Conservation (phyloP, 2,888 invertebrate species). For the Digitonthophagus gazella region DNA sequence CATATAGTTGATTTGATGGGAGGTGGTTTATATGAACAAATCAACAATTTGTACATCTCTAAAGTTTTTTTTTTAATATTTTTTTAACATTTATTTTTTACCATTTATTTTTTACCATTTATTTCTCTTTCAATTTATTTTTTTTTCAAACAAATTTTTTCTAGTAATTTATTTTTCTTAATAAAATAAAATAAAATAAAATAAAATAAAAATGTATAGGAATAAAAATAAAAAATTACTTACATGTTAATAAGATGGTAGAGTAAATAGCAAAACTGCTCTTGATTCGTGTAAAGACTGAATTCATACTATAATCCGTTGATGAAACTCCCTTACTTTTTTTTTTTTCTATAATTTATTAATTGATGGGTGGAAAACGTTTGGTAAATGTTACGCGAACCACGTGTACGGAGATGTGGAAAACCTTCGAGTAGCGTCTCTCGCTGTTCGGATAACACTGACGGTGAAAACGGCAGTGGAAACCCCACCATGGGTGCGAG, state of each 20-base stretch:
- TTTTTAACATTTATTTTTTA: too few species aligned
- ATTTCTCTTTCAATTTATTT: too few species aligned
- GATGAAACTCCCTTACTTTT: too few species aligned
- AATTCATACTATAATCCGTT: conserved; percentile 14
- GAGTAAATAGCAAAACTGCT: conserved; percentile 16
- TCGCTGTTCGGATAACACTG: not conserved
- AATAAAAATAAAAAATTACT: not conserved
- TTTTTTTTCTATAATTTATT: not conserved
- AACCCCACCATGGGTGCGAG: not conserved
- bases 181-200: not conserved
- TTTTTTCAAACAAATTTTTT: too few species aligned
- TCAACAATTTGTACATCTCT: too few species aligned
- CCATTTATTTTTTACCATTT: too few species aligned
- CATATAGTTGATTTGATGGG: too few species aligned
- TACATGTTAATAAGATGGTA: conserved; percentile 4
- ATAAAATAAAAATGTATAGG: not conserved
- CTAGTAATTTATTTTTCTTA: not conserved
- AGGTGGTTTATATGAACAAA: too few species aligned
- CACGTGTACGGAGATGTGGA: not conserved
- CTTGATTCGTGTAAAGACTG: not conserved
- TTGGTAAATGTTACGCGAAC: conserved; percentile 1
- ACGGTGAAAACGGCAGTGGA: too few species aligned
- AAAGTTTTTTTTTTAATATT: too few species aligned
- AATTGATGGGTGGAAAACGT: not conserved
- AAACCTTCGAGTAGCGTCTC: not conserved